These are phyloP conservation scores for Phocoena phocoena DNA, from an alignment of 2,113 vertebrate genomes.

Conservation along the genomic window DNA sequence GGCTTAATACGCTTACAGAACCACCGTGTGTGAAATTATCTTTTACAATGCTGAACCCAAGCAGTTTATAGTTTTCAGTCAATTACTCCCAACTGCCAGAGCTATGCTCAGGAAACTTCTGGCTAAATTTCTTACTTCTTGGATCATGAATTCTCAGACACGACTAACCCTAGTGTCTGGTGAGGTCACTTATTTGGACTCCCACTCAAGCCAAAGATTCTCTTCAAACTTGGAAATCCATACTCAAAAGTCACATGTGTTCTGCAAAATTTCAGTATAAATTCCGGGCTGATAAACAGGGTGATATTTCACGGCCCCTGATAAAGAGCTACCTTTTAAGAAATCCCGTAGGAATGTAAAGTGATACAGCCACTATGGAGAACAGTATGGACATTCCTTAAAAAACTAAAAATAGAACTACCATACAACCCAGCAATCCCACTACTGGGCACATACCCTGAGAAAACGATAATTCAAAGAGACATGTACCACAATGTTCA, in stretches of 20 bases:
- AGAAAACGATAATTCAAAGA: too few species aligned
- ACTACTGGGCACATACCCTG: too few species aligned
- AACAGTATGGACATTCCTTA: too few species aligned
- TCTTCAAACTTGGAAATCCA: slow-evolving; percentile 30
- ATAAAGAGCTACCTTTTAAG: slow-evolving; percentile 12
- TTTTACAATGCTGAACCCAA: slow-evolving; percentile 72
- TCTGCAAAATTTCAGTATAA: background rate
- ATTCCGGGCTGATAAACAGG: background rate
- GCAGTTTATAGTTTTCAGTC: slow-evolving; percentile 79
- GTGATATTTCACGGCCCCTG: background rate
- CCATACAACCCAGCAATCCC: too few species aligned
- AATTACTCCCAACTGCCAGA: slow-evolving; percentile 72
- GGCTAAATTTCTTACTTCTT: slow-evolving; percentile 69
- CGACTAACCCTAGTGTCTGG: slow-evolving; percentile 44
- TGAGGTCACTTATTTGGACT: slow-evolving; percentile 17
- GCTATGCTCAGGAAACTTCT: slow-evolving; percentile 60
- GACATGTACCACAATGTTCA: too few species aligned
- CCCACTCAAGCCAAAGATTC: slow-evolving; percentile 31
- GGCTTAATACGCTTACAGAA: slow-evolving; percentile 70
- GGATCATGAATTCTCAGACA: slow-evolving; percentile 72
- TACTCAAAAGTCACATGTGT: background rate
- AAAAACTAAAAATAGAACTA: too few species aligned
- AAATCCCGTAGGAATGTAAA: background rate
- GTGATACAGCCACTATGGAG: too few species aligned
- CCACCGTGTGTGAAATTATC: slow-evolving; percentile 77